A percentile compares a stretch with the other conserved stretches of the same genome.
Conservation (phyloP, 2,113 vertebrate species). For the Oncorhynchus masou region DNA sequence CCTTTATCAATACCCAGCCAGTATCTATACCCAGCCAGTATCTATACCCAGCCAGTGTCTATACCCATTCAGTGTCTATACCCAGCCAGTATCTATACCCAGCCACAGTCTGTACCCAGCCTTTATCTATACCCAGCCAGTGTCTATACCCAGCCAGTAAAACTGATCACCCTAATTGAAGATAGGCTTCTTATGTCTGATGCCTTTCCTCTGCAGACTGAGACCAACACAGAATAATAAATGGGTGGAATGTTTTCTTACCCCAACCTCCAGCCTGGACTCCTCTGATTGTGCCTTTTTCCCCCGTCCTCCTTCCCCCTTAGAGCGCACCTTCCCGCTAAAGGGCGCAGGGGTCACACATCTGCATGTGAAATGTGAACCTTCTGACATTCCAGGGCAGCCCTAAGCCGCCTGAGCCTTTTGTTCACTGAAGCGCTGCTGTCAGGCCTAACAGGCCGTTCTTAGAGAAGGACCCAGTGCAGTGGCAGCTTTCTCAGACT, state of each 20-base stretch:
- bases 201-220: constrained; percentile 75
- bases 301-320: constrained; percentile 64
- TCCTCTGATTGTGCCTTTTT: constrained; percentile 70
- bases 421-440: constrained; percentile 85
- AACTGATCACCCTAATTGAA: neutral
- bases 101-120: too few relatives aligned
- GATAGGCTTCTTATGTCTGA: neutral
- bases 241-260: constrained; percentile 62
- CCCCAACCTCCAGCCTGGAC: constrained; percentile 47
- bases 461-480: constrained; percentile 5
- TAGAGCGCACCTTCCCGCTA: constrained; percentile 81
- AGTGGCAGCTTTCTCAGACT: constrained; percentile 5
- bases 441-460: constrained; percentile 89
- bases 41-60: too few relatives aligned
- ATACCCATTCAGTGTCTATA: too few relatives aligned
- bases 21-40: too few relatives aligned
- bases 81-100: too few relatives aligned
- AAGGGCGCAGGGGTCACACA: constrained; percentile 87
- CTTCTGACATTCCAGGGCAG: constrained; percentile 90
- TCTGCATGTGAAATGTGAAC: constrained; percentile 98
- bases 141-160: too few relatives aligned
- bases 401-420: constrained; percentile 83
- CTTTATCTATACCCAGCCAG: too few relatives aligned
- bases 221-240: too few relatives aligned
- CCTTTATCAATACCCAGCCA: too few relatives aligned